phyloP scores from a whole-genome alignment of 2,888 invertebrate genomes.

The Drosophila rubida region DNA sequence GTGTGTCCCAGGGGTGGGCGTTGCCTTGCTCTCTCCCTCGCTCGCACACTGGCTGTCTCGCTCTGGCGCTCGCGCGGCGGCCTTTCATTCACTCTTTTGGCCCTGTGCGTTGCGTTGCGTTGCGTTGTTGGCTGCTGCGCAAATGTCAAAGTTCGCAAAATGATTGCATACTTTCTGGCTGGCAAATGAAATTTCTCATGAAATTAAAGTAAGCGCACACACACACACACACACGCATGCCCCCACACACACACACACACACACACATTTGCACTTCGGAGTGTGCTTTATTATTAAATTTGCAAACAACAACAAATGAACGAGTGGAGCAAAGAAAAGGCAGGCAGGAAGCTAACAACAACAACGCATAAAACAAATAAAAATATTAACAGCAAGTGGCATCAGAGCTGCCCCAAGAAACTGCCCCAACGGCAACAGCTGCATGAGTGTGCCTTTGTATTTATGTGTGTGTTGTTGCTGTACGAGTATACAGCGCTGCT shows the following conservation, averaged over 20 bases:
- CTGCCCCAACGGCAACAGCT: slow-evolving; percentile 7
- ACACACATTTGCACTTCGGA: slow-evolving; percentile 9
- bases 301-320: slow-evolving; percentile 19
- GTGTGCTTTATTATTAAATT: slow-evolving; percentile 49
- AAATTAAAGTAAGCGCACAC: slow-evolving; percentile 56
- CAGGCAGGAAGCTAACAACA: slow-evolving; percentile 33
- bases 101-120: slow-evolving; percentile 7
- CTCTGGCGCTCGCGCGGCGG: not conserved
- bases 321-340: not conserved
- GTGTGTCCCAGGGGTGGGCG: slow-evolving; percentile 22
- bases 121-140: slow-evolving; percentile 27
- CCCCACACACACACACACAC: slow-evolving; percentile 3
- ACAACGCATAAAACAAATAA: slow-evolving; percentile 25
- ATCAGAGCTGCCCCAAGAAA: slow-evolving; percentile 9
- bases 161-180: slow-evolving; percentile 64
- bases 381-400: slow-evolving; percentile 29
- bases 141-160: slow-evolving; percentile 64
- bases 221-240: slow-evolving; percentile 16
- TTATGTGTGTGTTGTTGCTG: slow-evolving; percentile 3
- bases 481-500: not conserved
- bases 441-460: not conserved
- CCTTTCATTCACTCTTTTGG: slow-evolving; percentile 14
- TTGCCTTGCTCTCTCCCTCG: slow-evolving; percentile 6
- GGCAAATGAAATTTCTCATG: slow-evolving; percentile 56
- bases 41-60: not conserved